Percentiles rank a stretch among this genome's conserved stretches.
phyloP scores from a whole-genome alignment of 2,113 vertebrate species.

The Colistium nudipinnis region DNA sequence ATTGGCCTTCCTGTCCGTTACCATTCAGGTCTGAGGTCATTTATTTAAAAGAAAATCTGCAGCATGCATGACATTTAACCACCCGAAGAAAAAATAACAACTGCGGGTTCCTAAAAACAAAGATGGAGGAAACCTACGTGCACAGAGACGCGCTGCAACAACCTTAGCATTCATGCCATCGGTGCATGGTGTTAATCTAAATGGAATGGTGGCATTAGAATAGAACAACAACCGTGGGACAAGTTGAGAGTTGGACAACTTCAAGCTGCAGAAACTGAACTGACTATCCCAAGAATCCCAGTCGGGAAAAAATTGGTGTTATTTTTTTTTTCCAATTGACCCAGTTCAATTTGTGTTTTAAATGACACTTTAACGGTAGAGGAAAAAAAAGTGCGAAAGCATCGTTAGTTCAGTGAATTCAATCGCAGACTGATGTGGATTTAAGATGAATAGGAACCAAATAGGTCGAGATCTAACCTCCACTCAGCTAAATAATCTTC shows the following conservation, averaged over 20 bases:
- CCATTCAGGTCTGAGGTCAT: constrained; percentile 37
- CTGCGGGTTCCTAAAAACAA: background rate
- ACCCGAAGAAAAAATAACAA: background rate
- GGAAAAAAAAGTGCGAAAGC: no score
- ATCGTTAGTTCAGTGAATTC: background rate
- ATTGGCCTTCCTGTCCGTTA: constrained; percentile 60
- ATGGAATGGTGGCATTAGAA: no score
- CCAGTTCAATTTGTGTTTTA: background rate
- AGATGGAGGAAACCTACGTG: constrained; percentile 8
- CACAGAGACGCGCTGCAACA: no score
- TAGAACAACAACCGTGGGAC: no score
- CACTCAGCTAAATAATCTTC: constrained; percentile 7
- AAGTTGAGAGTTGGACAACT: no score
- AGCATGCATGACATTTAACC: constrained; percentile 35
- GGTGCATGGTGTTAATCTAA: no score
- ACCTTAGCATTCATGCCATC: background rate
- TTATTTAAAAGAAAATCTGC: constrained; percentile 58
- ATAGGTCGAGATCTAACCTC: background rate
- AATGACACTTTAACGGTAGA: background rate
- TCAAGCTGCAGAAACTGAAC: no score
- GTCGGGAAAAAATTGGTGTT: background rate
- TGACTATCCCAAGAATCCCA: background rate
- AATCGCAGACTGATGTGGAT: background rate
- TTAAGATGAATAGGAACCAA: background rate
- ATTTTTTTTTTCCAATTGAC: background rate